Conservation (phyloP, 2,888 invertebrate genomes). For the Pseudolycoriella hygida region DNA sequence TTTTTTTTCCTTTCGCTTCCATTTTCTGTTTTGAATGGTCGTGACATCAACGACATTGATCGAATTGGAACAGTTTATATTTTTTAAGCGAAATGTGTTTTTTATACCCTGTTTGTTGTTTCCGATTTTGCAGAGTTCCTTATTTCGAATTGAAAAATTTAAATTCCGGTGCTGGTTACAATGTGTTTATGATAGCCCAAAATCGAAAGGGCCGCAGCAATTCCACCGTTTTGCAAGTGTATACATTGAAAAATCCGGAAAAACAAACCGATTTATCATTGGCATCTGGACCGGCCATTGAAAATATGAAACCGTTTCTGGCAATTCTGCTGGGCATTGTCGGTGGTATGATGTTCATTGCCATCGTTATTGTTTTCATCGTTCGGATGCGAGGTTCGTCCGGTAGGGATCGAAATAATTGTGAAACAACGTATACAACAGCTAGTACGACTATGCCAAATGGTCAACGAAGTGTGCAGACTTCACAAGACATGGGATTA, state of each 20-base stretch:
- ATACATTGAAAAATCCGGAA: constrained; percentile 53
- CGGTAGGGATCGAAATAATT: constrained; percentile 28
- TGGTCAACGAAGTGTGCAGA: constrained; percentile 19
- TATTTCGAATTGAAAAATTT: constrained; percentile 47
- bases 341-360: constrained; percentile 33
- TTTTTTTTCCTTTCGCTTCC: too few species aligned
- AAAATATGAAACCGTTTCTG: constrained; percentile 35
- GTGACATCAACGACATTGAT: constrained; percentile 1
- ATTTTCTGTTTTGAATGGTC: background rate
- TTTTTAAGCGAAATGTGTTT: background rate
- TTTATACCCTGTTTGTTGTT: background rate
- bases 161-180: constrained; percentile 49
- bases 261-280: constrained; percentile 37
- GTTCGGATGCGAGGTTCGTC: constrained; percentile 31
- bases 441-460: constrained; percentile 15
- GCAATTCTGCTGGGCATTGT: constrained; percentile 35
- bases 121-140: constrained; percentile 27
- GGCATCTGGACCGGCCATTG: constrained; percentile 25
- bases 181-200: constrained; percentile 47
- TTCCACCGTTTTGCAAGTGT: constrained; percentile 43
- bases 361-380: constrained; percentile 32
- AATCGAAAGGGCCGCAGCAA: constrained; percentile 57
- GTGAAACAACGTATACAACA: constrained; percentile 24
- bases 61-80: background rate
- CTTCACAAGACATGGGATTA: constrained; percentile 25